These are phyloP conservation scores for Lasius fuliginosus DNA, from an alignment of 2,888 invertebrate genomes.

Conservation along the genomic window DNA sequence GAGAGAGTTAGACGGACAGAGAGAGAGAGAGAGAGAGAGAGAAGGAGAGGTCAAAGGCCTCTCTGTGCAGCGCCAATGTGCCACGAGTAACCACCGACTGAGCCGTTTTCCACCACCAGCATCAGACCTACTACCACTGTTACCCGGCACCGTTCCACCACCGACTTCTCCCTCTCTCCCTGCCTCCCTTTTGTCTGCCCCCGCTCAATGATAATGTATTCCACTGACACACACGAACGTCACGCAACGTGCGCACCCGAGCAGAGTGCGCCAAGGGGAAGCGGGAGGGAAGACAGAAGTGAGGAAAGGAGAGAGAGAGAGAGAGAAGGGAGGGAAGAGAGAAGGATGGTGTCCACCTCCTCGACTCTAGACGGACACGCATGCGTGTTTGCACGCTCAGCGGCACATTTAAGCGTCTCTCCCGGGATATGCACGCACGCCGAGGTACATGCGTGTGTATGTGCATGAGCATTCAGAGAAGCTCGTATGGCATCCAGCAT, in stretches of 20 bases:
- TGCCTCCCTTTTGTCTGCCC: slow-evolving; percentile 24
- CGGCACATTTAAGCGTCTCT: slow-evolving; percentile 69
- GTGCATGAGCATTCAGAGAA: slow-evolving; percentile 54
- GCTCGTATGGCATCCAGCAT: slow-evolving; percentile 59
- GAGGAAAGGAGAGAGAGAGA: slow-evolving; percentile 24
- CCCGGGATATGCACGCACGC: slow-evolving; percentile 63
- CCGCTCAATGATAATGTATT: slow-evolving; percentile 79
- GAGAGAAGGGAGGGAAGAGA: slow-evolving; percentile 11
- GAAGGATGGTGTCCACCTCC: slow-evolving; percentile 46
- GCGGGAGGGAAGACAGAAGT: slow-evolving; percentile 4
- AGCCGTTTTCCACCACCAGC: slow-evolving; percentile 71
- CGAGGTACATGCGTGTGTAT: slow-evolving; percentile 21
- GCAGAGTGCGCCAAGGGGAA: slow-evolving; percentile 15
- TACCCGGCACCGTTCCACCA: slow-evolving; percentile 46
- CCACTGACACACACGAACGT: slow-evolving; percentile 66
- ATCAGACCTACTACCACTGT: slow-evolving; percentile 64
- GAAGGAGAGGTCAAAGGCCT: slow-evolving; percentile 85
- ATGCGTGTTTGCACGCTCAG: slow-evolving; percentile 73
- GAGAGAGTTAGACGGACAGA: slow-evolving; percentile 27
- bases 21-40: slow-evolving; percentile 58
- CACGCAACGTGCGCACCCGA: slow-evolving; percentile 58
- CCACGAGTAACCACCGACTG: slow-evolving; percentile 77
- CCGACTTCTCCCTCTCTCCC: slow-evolving; percentile 15
- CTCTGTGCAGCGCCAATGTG: slow-evolving; percentile 81
- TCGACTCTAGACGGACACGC: slow-evolving; percentile 61